phyloP scores from a whole-genome alignment of 1,140 invertebrate species.

The Conus betulinus region DNA sequence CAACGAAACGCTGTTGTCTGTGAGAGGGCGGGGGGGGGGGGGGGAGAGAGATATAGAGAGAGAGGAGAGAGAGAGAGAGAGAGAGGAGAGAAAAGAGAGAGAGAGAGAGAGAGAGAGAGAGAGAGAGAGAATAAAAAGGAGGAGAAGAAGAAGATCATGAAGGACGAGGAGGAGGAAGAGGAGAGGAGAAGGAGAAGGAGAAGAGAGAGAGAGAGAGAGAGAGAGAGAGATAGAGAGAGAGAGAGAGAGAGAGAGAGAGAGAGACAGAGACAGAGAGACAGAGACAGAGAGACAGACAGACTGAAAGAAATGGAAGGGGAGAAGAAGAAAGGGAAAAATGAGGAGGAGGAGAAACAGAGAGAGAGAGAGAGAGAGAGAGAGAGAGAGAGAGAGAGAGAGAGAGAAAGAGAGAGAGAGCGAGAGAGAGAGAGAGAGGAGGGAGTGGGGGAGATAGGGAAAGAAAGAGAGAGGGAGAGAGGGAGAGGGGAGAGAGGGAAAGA shows the following conservation, averaged over 20 bases:
- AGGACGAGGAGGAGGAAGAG: not conserved
- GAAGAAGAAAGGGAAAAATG: too few species aligned
- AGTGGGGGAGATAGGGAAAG: too few species aligned
- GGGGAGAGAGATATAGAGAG: too few species aligned
- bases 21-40: too few species aligned
- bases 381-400: not conserved
- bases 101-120: conserved; percentile 28
- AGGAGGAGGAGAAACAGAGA: not conserved
- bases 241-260: not conserved
- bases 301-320: too few species aligned
- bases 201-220: not conserved
- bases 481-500: not conserved
- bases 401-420: too few species aligned
- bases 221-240: not conserved
- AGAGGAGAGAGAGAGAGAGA: too few species aligned
- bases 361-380: not conserved
- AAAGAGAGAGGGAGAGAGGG: too few species aligned
- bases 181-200: not conserved
- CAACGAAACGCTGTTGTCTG: too few species aligned
- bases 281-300: not conserved
- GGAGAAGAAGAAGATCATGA: not conserved
- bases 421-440: too few species aligned
- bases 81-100: not conserved
- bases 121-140: not conserved
- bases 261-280: not conserved